Conservation (phyloP, 30 jellyfish, hydroid and myxozoan genomes). For the Aurelia coerulea region DNA sequence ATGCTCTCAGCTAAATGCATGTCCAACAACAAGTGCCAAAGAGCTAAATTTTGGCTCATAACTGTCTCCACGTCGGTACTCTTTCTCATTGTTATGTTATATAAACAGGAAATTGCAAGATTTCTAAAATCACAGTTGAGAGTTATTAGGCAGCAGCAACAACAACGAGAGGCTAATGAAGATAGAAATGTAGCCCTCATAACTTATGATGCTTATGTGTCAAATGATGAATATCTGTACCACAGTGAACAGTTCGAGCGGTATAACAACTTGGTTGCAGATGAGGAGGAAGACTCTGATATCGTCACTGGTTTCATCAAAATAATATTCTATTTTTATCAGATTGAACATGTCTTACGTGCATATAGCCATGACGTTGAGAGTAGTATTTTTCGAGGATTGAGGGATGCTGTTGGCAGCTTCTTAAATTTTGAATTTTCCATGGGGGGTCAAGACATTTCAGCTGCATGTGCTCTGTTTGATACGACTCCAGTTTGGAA, state of each 20-base stretch:
- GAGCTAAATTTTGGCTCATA: not conserved
- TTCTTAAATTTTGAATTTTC: conserved; percentile 22
- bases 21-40: not conserved
- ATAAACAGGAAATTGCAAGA: not conserved
- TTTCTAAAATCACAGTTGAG: not conserved
- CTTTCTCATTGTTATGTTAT: not conserved
- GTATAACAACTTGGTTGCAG: too few species aligned
- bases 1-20: not conserved
- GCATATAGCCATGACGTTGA: not conserved
- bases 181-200: too few species aligned
- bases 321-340: conserved; percentile 49
- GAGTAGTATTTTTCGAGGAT: not conserved
- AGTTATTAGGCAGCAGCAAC: too few species aligned
- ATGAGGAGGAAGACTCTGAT: not conserved
- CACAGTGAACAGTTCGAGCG: too few species aligned
- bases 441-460: not conserved
- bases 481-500: conserved; percentile 6
- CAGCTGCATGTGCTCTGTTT: not conserved
- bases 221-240: too few species aligned
- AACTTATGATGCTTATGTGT: too few species aligned
- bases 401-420: conserved; percentile 4
- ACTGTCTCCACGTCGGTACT: not conserved
- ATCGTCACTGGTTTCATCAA: conserved; percentile 21
- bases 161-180: too few species aligned
- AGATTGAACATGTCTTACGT: conserved; percentile 28